phyloP scores from a whole-genome alignment of 2,888 invertebrate genomes.

The Drosophila infuscata region DNA sequence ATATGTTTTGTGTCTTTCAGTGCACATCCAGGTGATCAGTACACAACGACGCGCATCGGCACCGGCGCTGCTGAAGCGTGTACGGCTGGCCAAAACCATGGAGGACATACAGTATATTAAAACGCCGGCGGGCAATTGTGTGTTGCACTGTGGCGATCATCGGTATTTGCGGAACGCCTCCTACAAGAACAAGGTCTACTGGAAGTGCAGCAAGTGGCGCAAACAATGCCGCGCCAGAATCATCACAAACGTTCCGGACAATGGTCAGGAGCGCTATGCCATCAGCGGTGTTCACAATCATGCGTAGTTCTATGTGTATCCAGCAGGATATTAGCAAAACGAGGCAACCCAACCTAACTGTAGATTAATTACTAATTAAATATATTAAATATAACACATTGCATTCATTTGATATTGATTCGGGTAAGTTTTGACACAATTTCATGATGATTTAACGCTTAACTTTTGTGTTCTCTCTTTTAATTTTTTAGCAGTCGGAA shows the following conservation, averaged over 20 bases:
- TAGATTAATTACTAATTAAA: conserved; percentile 10
- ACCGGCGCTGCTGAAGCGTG: conserved; percentile 61
- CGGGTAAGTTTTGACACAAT: conserved; percentile 14
- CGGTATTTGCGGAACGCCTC: conserved; percentile 84
- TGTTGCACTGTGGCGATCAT: conserved; percentile 83
- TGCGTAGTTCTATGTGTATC: conserved; percentile 38
- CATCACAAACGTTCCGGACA: conserved; percentile 80
- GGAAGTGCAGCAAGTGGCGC: conserved; percentile 85
- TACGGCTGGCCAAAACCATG: conserved; percentile 69
- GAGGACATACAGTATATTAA: conserved; percentile 78
- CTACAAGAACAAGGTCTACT: conserved; percentile 84
- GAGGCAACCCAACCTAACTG: conserved; percentile 3
- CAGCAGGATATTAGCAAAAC: background rate
- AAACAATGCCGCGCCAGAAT: conserved; percentile 84
- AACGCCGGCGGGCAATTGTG: conserved; percentile 83
- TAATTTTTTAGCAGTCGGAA: conserved; percentile 5
- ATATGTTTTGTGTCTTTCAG: conserved; percentile 37
- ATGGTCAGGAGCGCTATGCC: conserved; percentile 54
- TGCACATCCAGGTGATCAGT: conserved; percentile 36
- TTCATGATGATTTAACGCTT: conserved; percentile 1
- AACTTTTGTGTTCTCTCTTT: conserved; percentile 8
- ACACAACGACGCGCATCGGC: conserved; percentile 11
- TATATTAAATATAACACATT: background rate
- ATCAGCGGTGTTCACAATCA: conserved; percentile 85
- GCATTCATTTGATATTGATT: background rate